Conservation (phyloP, 1,140 invertebrate genomes). For the Phenacoccus solenopsis region DNA sequence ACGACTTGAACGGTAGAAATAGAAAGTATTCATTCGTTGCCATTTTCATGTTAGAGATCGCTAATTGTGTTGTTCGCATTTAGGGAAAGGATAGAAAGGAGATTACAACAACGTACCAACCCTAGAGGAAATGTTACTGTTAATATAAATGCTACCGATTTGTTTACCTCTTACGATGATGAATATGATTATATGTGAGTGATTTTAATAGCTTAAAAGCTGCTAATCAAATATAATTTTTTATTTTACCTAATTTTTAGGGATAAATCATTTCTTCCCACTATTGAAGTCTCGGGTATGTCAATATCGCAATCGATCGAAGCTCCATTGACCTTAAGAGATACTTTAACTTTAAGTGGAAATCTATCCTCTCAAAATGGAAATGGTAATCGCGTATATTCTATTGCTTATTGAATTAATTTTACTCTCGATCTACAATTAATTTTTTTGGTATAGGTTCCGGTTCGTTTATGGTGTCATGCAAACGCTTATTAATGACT, state of each 20-base stretch:
- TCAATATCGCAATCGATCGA: conserved; percentile 85
- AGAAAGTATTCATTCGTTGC: neutral
- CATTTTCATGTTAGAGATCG: neutral
- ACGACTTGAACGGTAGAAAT: conserved; percentile 45
- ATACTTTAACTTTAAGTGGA: conserved; percentile 68
- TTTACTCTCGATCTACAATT: conserved; percentile 10
- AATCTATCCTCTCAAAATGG: conserved; percentile 77
- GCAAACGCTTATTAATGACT: conserved; percentile 19
- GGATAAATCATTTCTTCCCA: conserved; percentile 39
- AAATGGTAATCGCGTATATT: conserved; percentile 40
- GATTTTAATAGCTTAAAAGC: neutral
- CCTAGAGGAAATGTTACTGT: conserved; percentile 76
- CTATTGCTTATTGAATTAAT: neutral
- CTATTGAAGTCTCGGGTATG: conserved; percentile 81
- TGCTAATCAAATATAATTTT: conserved; percentile 27
- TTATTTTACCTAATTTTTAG: conserved; percentile 17
- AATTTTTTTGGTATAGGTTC: conserved; percentile 37
- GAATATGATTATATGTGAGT: conserved; percentile 51
- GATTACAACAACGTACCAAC: conserved; percentile 75
- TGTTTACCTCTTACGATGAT: conserved; percentile 54
- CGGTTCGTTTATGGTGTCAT: neutral
- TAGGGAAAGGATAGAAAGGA: conserved; percentile 64
- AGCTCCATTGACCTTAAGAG: conserved; percentile 70
- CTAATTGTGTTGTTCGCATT: conserved; percentile 1
- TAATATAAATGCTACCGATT: conserved; percentile 81